These are phyloP conservation scores for Spizaetus ornatus DNA, from an alignment of 2,113 vertebrate species.

Conservation along the genomic window DNA sequence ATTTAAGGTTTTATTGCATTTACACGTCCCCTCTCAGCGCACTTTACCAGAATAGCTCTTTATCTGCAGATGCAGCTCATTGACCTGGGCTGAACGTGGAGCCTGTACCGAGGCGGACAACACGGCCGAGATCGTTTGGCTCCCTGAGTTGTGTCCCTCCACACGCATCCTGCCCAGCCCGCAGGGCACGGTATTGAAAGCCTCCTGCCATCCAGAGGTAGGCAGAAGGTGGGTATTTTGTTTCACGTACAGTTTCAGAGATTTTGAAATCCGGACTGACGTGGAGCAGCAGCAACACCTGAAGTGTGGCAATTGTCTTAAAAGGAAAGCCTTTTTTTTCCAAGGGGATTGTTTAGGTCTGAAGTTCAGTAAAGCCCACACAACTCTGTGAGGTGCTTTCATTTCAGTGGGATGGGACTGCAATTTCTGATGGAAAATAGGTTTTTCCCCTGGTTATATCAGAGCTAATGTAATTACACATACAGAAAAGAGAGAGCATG, in stretches of 20 bases:
- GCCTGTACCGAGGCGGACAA: rapidly evolving
- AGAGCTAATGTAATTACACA: not conserved
- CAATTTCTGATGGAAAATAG: not conserved
- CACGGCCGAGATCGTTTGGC: not conserved
- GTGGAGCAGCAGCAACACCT: not conserved
- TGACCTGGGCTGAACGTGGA: not conserved
- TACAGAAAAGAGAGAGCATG: not conserved
- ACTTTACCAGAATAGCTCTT: constrained; percentile 37
- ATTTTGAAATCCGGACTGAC: rapidly evolving
- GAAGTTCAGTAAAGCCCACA: not conserved
- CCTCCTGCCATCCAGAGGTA: not conserved
- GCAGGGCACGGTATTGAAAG: not conserved
- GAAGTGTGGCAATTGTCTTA: not conserved
- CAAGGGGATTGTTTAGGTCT: not conserved
- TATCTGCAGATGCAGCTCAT: not conserved
- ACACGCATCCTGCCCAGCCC: not conserved
- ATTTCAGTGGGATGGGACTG: not conserved
- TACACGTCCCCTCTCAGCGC: not conserved
- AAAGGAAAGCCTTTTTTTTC: not conserved
- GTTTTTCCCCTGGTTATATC: not conserved
- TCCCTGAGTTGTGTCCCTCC: not conserved
- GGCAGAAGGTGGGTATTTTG: not conserved
- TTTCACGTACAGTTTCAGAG: rapidly evolving
- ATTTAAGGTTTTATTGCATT: not conserved
- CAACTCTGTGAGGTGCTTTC: not conserved